Evolutionary conservation across 2,888 invertebrate genomes (phyloP).

Genomic region (Phytoseiulus persimilis): DNA sequence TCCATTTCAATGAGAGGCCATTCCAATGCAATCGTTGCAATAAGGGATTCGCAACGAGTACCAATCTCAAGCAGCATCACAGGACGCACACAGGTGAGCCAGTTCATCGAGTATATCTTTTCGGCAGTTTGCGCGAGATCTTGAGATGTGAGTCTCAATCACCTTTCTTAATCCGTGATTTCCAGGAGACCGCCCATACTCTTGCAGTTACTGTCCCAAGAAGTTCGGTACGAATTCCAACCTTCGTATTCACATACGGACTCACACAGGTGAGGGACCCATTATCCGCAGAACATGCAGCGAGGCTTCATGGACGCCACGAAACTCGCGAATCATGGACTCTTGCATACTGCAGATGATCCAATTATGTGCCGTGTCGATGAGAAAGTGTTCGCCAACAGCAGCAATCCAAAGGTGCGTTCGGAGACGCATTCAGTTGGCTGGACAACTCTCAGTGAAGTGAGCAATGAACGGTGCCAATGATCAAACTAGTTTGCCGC

Average conservation of each 20-base stretch:
- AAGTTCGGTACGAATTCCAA: slow-evolving; percentile 15
- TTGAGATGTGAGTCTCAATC: too few relatives aligned
- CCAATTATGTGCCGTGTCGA: not conserved
- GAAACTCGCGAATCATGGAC: slow-evolving; percentile 19
- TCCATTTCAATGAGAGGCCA: slow-evolving; percentile 31
- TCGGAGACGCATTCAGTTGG: not conserved
- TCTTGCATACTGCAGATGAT: not conserved
- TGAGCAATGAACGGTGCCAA: not conserved
- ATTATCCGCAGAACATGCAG: not conserved
- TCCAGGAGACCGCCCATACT: slow-evolving; percentile 22
- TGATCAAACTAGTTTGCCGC: not conserved
- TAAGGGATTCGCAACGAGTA: slow-evolving; percentile 17
- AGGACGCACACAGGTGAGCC: slow-evolving; percentile 23
- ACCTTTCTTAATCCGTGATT: not conserved
- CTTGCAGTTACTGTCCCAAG: slow-evolving; percentile 23
- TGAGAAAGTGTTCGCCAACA: not conserved
- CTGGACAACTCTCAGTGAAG: too few relatives aligned
- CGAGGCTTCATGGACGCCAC: slow-evolving; percentile 18
- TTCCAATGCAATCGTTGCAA: slow-evolving; percentile 35
- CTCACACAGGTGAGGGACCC: slow-evolving; percentile 37
- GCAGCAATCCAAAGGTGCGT: slow-evolving; percentile 11
- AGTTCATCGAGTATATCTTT: too few relatives aligned
- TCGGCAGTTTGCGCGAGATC: too few relatives aligned
- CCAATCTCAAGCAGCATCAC: slow-evolving; percentile 20
- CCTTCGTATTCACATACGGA: slow-evolving; percentile 17